Conservation (phyloP, 2,797 vertebrate genomes). For the Spinus olivaceus region DNA sequence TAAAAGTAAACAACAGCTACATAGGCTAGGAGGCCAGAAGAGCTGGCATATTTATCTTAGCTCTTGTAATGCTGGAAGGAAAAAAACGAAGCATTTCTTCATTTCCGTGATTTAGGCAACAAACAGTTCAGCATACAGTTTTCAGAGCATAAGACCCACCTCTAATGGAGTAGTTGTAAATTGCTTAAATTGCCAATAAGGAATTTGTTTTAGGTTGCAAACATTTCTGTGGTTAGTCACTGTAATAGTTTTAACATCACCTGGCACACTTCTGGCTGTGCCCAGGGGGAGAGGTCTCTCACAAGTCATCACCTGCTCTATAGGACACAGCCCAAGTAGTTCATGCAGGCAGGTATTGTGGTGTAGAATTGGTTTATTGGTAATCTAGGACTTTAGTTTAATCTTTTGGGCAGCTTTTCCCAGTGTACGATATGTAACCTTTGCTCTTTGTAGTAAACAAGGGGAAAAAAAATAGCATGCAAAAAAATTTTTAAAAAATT, state of each 20-base stretch:
- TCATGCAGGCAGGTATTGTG: background rate
- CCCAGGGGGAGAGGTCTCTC: background rate
- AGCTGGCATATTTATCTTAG: background rate
- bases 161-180: background rate
- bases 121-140: background rate
- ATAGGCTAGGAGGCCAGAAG: background rate
- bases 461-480: background rate
- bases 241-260: slow-evolving; percentile 18
- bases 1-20: background rate
- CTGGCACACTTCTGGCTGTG: slow-evolving; percentile 2
- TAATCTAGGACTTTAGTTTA: slow-evolving; percentile 24
- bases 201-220: slow-evolving; percentile 21
- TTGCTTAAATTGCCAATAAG: background rate
- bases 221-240: slow-evolving; percentile 20
- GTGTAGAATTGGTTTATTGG: background rate
- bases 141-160: background rate
- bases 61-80: background rate
- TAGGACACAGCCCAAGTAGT: background rate
- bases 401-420: slow-evolving; percentile 58
- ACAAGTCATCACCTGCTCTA: background rate
- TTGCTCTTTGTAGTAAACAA: slow-evolving; percentile 22
- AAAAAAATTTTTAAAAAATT: slow-evolving; percentile 21
- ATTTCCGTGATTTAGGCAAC: background rate
- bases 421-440: slow-evolving; percentile 33
- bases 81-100: background rate